Percentiles rank a stretch among this genome's conserved stretches.
Evolutionary conservation across 2,797 vertebrate genomes (phyloP).

Genomic region (Leucoraja ocellata): DNA sequence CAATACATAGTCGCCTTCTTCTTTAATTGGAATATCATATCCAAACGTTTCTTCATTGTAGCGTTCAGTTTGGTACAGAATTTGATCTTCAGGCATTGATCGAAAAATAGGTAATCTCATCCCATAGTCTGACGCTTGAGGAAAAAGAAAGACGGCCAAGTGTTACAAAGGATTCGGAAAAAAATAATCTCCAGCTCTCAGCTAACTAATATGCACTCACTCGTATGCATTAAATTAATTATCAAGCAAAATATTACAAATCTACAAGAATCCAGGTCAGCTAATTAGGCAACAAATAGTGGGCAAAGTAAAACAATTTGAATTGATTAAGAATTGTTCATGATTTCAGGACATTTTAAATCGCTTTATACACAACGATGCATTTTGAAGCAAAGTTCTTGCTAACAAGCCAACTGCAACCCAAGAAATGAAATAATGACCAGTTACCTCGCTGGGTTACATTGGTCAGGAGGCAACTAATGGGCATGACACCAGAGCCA

Average conservation of each 20-base stretch:
- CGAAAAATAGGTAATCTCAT: constrained; percentile 88
- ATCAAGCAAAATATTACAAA: not conserved
- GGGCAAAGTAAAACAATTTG: not conserved
- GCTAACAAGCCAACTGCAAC: not conserved
- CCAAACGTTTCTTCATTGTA: constrained; percentile 97
- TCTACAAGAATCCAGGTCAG: not conserved
- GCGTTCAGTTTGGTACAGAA: constrained; percentile 93
- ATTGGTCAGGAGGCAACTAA: not conserved
- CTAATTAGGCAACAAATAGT: not conserved
- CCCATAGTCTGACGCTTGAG: constrained; percentile 90
- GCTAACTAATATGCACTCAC: not conserved
- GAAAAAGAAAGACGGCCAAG: constrained; percentile 6
- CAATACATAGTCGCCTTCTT: constrained; percentile 92
- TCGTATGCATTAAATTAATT: not conserved
- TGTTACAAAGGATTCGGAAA: constrained; percentile 3
- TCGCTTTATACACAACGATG: not conserved
- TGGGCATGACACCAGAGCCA: no score
- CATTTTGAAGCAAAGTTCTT: not conserved
- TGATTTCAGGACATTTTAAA: not conserved
- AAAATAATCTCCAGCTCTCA: not conserved
- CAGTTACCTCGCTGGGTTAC: not conserved
- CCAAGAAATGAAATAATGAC: not conserved
- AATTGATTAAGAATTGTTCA: not conserved
- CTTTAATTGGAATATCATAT: constrained; percentile 87
- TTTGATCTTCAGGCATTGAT: constrained; percentile 86